phyloP scores from a whole-genome alignment of 2,113 vertebrate genomes.

The Pteruthius melanotis region DNA sequence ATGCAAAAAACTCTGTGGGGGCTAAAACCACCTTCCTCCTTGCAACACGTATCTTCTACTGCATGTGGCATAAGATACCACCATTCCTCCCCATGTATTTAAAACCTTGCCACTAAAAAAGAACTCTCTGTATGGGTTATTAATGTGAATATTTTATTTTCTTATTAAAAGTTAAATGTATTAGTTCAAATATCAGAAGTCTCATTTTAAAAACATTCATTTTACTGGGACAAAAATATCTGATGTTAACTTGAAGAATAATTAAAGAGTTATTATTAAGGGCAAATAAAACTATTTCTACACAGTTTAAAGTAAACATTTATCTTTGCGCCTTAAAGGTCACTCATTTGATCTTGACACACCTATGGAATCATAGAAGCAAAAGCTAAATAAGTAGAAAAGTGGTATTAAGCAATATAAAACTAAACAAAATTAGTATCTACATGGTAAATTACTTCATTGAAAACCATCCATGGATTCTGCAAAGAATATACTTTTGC shows the following conservation, averaged over 20 bases:
- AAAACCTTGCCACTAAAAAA: background rate
- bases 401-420: background rate
- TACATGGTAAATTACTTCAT: conserved; percentile 61
- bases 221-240: background rate
- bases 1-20: background rate
- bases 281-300: background rate
- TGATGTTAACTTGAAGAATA: background rate
- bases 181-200: background rate
- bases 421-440: conserved; percentile 67
- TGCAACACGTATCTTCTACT: accelerated
- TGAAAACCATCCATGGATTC: conserved; percentile 50
- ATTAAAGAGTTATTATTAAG: background rate
- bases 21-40: background rate
- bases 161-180: background rate
- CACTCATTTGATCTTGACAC: conserved; percentile 7
- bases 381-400: conserved; percentile 20
- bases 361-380: background rate
- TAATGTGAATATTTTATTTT: background rate
- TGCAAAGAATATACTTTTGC: conserved; percentile 75
- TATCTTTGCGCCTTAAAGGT: conserved; percentile 29
- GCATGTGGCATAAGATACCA: background rate
- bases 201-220: background rate
- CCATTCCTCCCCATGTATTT: background rate
- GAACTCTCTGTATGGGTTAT: background rate
- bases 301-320: background rate